Evolutionary conservation across 2,888 invertebrate genomes (phyloP), one percentile per base, ranked within the genome.

Genomic region (Drosophila subsilvestris): DNA sequence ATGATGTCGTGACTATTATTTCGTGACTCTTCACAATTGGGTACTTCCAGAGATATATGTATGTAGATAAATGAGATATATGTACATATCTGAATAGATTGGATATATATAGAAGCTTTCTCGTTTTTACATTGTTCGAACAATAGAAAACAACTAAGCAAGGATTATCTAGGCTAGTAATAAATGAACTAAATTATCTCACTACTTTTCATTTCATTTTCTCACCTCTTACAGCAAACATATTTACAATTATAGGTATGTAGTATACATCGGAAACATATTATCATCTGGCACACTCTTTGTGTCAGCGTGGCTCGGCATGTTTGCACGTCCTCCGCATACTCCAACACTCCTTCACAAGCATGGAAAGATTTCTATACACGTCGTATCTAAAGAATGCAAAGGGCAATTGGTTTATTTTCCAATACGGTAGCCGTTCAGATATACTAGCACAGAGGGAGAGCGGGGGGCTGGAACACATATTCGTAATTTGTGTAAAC

Each of bases 391-490:
- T 84, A 70, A 81, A 75, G 66, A 63, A 74, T 78, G 85, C 75
- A 79, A 61, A 75, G 75, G 88, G 78, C 88, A 84, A 86, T 88
- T 80, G 86, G 88, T 83, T 86, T 85, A 83, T 83, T 85, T 85
- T 85, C 77, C 84, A 88, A 86, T 86, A 88, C 85, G 80, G 88
- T 88, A 85, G 88, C 85, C 74, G 76, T 76, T 82, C 86, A 82
- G 78, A 84, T 82, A 83, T 69, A 71, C 22, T 25, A 25, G 6
- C 0, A 6, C 25, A 25, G 25, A 25, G 25, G 25, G 25, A 55
- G 57, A 42, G 58, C 22, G 42, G 37, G 43, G 48, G 47, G 53
- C 14, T 51, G 59, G 63, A 47, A 55, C 49, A 62, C 42, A 54
- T 63, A 72, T 75, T 77, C 75, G 88, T 88, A 85, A 88, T 85